Evolutionary conservation across 2,888 invertebrate species (phyloP), one percentile per base, ranked within the genome.

Genomic region (Coleophora deauratella): DNA sequence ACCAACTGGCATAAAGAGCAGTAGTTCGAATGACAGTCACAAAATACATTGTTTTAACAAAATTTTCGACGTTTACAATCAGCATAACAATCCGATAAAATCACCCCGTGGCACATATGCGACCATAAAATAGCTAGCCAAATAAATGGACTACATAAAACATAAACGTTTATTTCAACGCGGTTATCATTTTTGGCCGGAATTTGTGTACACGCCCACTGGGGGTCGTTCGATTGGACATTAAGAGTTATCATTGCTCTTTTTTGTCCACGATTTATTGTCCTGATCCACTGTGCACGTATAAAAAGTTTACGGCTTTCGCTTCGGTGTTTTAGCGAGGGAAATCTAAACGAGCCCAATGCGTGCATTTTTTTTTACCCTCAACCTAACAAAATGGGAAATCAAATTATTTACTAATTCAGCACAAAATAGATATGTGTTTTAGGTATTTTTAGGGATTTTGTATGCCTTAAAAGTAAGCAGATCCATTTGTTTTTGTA

Each of bases 181-280:
- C 37, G 37, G 43, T 77, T 80, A 80, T 79, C 75, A 73, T 73
- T 77, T 78, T 76, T 73, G 75, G 72, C 66, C 50, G 54, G 60
- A 63, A 67, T 72, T 71, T 69, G 67, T 66, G 62, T 63, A 60
- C 48, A 52, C 44, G 46, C 52, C 73, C 67, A 59, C 48, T 52
- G 74, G 77, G 76, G 63, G 59, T 58, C 51, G 57, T 78, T 73
- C 69, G 72, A 71, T 73, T 68, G 68, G 66, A 62, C 64, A 60
- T 51, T 53, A 55, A 59, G 57, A 64, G 61, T 64, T 69, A 71
- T 68, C 60, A 46, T 41, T 35, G 57, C 47, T 50, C 48, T 58
- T 56, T 56, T 59, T 56, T 49, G 44, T 34, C 37, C 35, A 38
- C 42, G 50, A 65, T 62, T 68, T 64, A 62, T 56, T 48, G 52